Base-by-base conservation (phyloP, 2,113 vertebrate species). In the Cepphus grylle region DNA sequence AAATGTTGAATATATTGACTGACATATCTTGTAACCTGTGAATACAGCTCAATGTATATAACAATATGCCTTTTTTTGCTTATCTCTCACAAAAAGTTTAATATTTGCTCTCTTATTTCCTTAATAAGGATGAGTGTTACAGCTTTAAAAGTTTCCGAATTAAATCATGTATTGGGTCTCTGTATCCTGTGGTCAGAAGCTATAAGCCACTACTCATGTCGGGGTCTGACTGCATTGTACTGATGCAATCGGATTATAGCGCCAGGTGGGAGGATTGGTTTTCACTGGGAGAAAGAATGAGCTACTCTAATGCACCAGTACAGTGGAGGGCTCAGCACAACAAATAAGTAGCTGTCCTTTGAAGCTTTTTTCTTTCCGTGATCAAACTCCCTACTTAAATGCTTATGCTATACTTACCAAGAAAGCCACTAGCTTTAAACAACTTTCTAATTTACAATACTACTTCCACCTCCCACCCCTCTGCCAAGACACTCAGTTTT, bases 81-180 rank as follows among this genome's bases (percentile, higher is more conserved):
- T 96, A 84, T 86, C 91, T 95, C 26, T 0, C 69, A 90, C 49
- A 61, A 87, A 72, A 93, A 93, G 32, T 94, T 94, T 96, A 96
- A 94, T 96, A 96, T 97, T 92, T 95, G 74, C 72, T 96, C 95
- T 96, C 90, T 95, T 79, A 71, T 95, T 97, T 98, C 96, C 94
- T 96, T 95, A 72, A 67, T 67, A 94, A 86, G 63, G 90, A 53
- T 96, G 40, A 96, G 36, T 38, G 62, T 93, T 97, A 81, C 87
- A 95, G 76, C 86, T 81, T 90, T 92, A 55, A 91, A 94, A 95
- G 92, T 73, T 94, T 71, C 81, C 0, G 8, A 81, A 94, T 80
- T 78, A 94, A 96, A 82, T 92, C 8, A 52, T 66, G 63, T 83
- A 83, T 86, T 87, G 71, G 80, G 20, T 96, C 83, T 96, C 70